Evolutionary conservation across 2,888 invertebrate genomes (phyloP).

Genomic region (Tupiocoris notatus): DNA sequence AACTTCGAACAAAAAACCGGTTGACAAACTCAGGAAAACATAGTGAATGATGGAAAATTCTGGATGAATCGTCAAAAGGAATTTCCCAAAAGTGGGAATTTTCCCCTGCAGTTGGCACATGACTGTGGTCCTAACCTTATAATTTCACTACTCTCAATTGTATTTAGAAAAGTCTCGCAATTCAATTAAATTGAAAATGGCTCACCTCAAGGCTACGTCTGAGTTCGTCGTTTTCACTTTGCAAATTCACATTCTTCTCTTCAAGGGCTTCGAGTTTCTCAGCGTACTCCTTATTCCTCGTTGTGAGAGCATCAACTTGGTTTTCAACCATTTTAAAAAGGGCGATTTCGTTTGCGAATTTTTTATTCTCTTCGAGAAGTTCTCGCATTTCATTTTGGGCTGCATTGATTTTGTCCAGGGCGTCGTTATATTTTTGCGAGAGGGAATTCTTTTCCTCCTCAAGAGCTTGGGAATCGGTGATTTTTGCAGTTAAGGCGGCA

Average conservation of each 20-base stretch:
- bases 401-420: neutral
- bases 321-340: slow-evolving; percentile 18
- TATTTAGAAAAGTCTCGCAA: too few species aligned
- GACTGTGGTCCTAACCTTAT: too few species aligned
- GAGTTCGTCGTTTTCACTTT: slow-evolving; percentile 35
- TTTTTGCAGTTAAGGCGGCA: neutral
- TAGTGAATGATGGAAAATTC: too few species aligned
- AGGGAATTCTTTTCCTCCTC: neutral
- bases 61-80: too few species aligned
- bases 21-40: too few species aligned
- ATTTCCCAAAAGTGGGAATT: too few species aligned
- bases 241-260: slow-evolving; percentile 15
- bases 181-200: neutral
- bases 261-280: slow-evolving; percentile 15
- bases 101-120: too few species aligned
- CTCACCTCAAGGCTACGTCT: slow-evolving; percentile 31
- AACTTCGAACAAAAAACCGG: too few species aligned
- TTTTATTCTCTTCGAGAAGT: slow-evolving; percentile 13
- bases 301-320: slow-evolving; percentile 9
- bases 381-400: neutral
- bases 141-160: too few species aligned
- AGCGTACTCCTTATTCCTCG: slow-evolving; percentile 27
- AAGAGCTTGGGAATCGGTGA: slow-evolving; percentile 13
- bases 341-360: slow-evolving; percentile 26
- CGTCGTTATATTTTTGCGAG: neutral